Conservation (phyloP, 2,888 invertebrate species). For the Melanotus villosus region DNA sequence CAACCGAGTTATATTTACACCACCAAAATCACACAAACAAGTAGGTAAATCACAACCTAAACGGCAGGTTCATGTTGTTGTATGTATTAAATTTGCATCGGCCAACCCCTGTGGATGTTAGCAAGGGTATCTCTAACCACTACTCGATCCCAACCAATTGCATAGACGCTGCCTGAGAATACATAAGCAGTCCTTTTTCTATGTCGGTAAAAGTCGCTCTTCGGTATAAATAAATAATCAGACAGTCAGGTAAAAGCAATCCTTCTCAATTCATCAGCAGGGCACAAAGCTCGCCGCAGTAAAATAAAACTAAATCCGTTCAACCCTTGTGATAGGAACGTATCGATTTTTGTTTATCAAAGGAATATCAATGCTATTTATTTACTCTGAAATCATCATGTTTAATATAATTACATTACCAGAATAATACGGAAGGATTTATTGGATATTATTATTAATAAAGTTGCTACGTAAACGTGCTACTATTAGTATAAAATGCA, state of each 20-base stretch:
- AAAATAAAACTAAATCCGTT: background rate
- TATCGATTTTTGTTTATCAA: too few relatives aligned
- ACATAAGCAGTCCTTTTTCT: constrained; percentile 23
- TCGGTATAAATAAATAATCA: constrained; percentile 17
- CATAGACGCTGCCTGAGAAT: constrained; percentile 15
- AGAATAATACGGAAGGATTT: too few relatives aligned
- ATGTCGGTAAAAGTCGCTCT: constrained; percentile 11
- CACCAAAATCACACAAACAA: constrained; percentile 1
- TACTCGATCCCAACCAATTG: constrained; percentile 18
- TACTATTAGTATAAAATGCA: too few relatives aligned
- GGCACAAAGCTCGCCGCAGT: background rate
- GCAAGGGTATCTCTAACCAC: constrained; percentile 27
- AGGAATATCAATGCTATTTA: too few relatives aligned
- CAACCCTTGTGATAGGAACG: too few relatives aligned
- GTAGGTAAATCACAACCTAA: constrained; percentile 21
- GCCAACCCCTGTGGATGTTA: constrained; percentile 11
- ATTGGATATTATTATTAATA: too few relatives aligned
- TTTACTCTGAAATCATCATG: too few relatives aligned
- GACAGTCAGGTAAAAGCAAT: constrained; percentile 20
- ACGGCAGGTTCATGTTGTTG: constrained; percentile 24
- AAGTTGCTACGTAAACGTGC: too few relatives aligned
- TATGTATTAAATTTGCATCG: constrained; percentile 25
- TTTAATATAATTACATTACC: too few relatives aligned
- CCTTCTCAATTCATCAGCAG: constrained; percentile 21
- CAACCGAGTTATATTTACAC: background rate